Percentiles rank a stretch among this genome's conserved stretches.
Conservation (phyloP, 2,113 vertebrate species). For the Psilopogon haemacephalus region DNA sequence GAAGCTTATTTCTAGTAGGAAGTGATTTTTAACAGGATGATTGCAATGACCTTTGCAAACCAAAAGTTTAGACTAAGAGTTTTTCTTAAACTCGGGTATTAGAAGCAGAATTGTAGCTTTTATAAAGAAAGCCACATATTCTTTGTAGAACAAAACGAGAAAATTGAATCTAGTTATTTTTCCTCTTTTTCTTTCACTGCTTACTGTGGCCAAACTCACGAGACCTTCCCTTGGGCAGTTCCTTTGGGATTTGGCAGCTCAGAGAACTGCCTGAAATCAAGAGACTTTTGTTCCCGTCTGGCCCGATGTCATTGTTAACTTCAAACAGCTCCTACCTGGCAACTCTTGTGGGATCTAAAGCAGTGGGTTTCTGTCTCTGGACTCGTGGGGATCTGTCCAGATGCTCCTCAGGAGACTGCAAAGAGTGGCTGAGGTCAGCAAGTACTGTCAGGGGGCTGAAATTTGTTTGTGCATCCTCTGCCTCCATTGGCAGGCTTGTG, state of each 20-base stretch:
- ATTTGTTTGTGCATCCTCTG: not conserved
- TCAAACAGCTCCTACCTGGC: not conserved
- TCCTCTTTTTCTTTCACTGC: not conserved
- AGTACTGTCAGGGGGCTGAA: not conserved
- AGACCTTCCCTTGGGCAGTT: not conserved
- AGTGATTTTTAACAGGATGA: constrained; percentile 44
- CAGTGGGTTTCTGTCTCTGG: not conserved
- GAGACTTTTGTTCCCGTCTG: not conserved
- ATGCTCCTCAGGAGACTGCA: not conserved
- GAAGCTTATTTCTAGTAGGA: constrained; percentile 44
- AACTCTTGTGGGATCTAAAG: not conserved
- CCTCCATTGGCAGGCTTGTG: not conserved
- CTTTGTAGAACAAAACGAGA: constrained; percentile 28
- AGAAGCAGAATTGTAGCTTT: constrained; percentile 63
- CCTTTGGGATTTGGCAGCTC: not conserved
- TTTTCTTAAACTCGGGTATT: constrained; percentile 67
- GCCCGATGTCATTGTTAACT: not conserved
- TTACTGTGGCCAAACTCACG: constrained; percentile 4
- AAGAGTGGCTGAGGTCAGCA: not conserved
- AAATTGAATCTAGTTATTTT: constrained; percentile 7
- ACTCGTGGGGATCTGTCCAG: not conserved
- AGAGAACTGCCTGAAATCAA: not conserved
- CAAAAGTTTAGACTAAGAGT: constrained; percentile 72
- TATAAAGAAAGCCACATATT: constrained; percentile 57
- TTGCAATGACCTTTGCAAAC: constrained; percentile 37